Evolutionary conservation across 2,113 vertebrate species (phyloP).

Genomic region (Lophius piscatorius): DNA sequence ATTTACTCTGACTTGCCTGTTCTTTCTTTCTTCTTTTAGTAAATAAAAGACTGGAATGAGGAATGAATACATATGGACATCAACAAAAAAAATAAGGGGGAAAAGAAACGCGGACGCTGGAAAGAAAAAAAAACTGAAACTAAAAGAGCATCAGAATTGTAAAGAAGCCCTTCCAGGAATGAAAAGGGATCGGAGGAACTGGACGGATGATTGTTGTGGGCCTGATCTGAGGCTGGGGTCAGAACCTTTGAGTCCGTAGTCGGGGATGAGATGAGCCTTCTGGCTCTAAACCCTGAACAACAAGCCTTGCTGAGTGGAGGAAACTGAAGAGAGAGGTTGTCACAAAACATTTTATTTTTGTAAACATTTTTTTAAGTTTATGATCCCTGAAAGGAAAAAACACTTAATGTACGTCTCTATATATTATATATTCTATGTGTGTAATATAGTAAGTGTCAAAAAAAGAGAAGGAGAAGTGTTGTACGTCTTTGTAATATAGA

Average conservation of each 20-base stretch:
- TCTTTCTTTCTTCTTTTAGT: constrained; percentile 77
- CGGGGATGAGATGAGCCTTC: constrained; percentile 31
- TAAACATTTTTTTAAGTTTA: constrained; percentile 85
- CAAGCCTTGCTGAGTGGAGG: constrained; percentile 67
- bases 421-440: constrained; percentile 69
- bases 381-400: constrained; percentile 78
- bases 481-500: constrained; percentile 39
- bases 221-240: constrained; percentile 41
- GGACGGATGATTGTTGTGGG: constrained; percentile 46
- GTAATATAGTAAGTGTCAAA: constrained; percentile 58
- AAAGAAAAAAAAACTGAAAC: constrained; percentile 59
- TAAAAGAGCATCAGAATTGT: constrained; percentile 59
- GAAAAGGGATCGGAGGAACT: constrained; percentile 36
- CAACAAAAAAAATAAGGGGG: constrained; percentile 66
- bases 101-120: constrained; percentile 56
- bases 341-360: constrained; percentile 83
- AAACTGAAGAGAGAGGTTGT: constrained; percentile 67
- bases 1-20: constrained; percentile 59
- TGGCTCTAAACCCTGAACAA: constrained; percentile 64
- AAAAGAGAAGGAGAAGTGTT: constrained; percentile 30
- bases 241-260: constrained; percentile 60
- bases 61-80: constrained; percentile 71
- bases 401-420: constrained; percentile 74
- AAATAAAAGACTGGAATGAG: constrained; percentile 72
- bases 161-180: constrained; percentile 65